phyloP scores from a whole-genome alignment of 2,797 vertebrate genomes.

The Hybognathus amarus region DNA sequence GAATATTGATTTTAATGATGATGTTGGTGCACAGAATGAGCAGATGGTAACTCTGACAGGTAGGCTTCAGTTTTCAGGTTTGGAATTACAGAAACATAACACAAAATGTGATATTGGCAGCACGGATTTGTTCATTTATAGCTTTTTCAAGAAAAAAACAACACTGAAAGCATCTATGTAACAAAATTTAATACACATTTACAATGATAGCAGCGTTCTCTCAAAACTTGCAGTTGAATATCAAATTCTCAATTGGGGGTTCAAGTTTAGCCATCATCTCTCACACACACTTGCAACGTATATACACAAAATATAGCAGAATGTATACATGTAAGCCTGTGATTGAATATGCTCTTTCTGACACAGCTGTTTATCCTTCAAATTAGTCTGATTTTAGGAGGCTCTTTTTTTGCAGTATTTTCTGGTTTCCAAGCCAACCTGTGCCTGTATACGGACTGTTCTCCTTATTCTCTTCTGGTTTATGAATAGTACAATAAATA shows the following conservation, averaged over 20 bases:
- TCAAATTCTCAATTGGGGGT: not conserved
- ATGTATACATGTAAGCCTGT: slow-evolving; percentile 36
- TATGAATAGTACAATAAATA: slow-evolving; percentile 78
- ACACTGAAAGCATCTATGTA: slow-evolving; percentile 2
- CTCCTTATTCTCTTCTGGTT: slow-evolving; percentile 77
- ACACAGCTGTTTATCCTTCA: slow-evolving; percentile 4
- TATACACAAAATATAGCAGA: slow-evolving; percentile 65
- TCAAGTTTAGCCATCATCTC: slow-evolving; percentile 26
- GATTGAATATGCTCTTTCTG: slow-evolving; percentile 54
- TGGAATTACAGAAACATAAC: slow-evolving; percentile 54
- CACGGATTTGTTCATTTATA: slow-evolving; percentile 54
- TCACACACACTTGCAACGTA: slow-evolving; percentile 37
- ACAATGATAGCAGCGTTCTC: too few relatives aligned
- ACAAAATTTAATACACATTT: slow-evolving; percentile 21
- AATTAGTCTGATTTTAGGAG: slow-evolving; percentile 26
- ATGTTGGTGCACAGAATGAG: slow-evolving; percentile 10
- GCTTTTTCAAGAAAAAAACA: slow-evolving; percentile 70
- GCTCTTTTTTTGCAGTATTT: slow-evolving; percentile 32
- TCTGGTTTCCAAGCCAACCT: slow-evolving; percentile 73
- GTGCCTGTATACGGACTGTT: slow-evolving; percentile 80
- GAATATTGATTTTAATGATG: slow-evolving; percentile 32
- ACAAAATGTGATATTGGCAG: not conserved
- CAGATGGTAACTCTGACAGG: slow-evolving; percentile 4
- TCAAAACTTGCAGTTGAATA: not conserved
- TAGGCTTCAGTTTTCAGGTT: slow-evolving; percentile 57